These are phyloP conservation scores for Hylyphantes graminicola DNA, from an alignment of 1,140 invertebrate genomes.

Conservation along the genomic window DNA sequence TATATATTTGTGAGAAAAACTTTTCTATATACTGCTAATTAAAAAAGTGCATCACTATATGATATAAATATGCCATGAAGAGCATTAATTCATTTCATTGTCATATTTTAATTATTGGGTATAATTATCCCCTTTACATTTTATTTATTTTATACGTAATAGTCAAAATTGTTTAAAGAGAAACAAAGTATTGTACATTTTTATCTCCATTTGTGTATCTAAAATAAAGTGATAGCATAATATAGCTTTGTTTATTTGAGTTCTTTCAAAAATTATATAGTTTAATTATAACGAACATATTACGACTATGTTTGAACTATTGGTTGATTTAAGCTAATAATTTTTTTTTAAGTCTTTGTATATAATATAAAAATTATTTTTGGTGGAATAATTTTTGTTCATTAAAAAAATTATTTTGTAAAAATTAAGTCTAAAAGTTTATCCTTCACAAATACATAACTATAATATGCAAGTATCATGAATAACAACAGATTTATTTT, in stretches of 20 bases:
- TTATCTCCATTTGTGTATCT: constrained; percentile 48
- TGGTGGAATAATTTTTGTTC: no score
- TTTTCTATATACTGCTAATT: constrained; percentile 54
- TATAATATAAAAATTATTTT: no score
- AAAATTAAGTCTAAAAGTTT: no score
- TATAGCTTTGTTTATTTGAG: constrained; percentile 15
- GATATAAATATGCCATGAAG: constrained; percentile 16
- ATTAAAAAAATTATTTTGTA: no score
- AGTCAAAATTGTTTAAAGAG: constrained; percentile 33
- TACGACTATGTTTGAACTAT: no score
- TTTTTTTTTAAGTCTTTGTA: no score
- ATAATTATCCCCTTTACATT: constrained; percentile 36
- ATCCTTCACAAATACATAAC: no score
- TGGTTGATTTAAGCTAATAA: no score
- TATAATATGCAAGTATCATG: no score
- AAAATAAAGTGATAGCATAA: constrained; percentile 47
- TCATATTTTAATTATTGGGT: constrained; percentile 43
- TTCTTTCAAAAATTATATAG: background rate
- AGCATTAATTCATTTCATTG: constrained; percentile 51
- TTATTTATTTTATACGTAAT: constrained; percentile 50
- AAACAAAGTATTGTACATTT: constrained; percentile 38
- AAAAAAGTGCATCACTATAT: constrained; percentile 48
- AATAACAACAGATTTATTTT: no score
- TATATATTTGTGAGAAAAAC: constrained; percentile 57
- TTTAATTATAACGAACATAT: no score